These are phyloP conservation scores for Solen grandis DNA, from an alignment of 1,140 invertebrate species.

Conservation along the genomic window DNA sequence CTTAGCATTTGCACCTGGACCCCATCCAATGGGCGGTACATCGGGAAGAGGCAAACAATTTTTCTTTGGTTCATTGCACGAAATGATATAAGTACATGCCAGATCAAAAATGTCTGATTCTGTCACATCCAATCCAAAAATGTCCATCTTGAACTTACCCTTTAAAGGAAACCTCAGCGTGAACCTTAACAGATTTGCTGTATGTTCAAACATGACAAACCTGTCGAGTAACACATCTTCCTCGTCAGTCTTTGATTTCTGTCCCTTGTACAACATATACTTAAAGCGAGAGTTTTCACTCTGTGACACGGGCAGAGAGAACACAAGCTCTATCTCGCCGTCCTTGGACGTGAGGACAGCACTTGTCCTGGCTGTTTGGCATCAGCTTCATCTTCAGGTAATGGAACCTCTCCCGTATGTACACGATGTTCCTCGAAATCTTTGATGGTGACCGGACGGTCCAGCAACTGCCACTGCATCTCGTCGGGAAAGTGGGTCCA, in stretches of 20 bases:
- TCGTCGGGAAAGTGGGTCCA: conserved; percentile 70
- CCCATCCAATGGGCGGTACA: conserved; percentile 76
- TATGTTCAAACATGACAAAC: conserved; percentile 76
- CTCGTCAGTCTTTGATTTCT: conserved; percentile 26
- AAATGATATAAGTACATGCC: conserved; percentile 76
- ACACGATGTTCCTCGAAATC: conserved; percentile 63
- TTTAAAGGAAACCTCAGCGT: conserved; percentile 72
- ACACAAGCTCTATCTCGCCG: conserved; percentile 72
- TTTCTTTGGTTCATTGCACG: conserved; percentile 66
- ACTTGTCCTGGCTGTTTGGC: conserved; percentile 64
- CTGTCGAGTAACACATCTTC: conserved; percentile 69
- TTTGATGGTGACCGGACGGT: conserved; percentile 52
- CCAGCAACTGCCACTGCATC: conserved; percentile 68
- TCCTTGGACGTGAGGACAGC: conserved; percentile 65
- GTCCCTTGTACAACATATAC: conserved; percentile 74
- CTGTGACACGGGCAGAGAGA: conserved; percentile 65
- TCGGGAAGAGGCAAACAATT: conserved; percentile 76
- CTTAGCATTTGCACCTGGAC: conserved; percentile 70
- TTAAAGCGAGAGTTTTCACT: conserved; percentile 72
- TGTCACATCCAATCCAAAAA: conserved; percentile 74
- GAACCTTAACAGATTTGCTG: conserved; percentile 68
- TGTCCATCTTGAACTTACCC: conserved; percentile 77
- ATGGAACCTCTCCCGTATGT: conserved; percentile 73
- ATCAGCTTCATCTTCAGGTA: conserved; percentile 70
- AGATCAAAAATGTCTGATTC: conserved; percentile 75